Base-by-base conservation (phyloP, 2,113 vertebrate genomes). In the Acinonyx jubatus region DNA sequence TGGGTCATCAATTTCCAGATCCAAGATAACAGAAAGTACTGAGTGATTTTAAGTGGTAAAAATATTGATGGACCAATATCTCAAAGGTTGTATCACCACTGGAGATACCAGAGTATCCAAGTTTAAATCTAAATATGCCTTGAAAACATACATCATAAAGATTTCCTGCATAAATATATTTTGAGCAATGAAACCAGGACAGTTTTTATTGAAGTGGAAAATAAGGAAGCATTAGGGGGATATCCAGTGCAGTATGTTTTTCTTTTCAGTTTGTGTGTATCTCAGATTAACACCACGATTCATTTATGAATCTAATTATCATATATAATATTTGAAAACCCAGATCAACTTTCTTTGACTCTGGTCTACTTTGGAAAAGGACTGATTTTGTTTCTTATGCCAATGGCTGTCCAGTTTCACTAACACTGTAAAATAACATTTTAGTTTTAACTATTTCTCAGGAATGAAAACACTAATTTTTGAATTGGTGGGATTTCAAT, bases 371-470 rank as follows among this genome's bases (percentile, higher is more conserved):
- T 65, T 83, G 38, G 41, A 65, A 95, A 96, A 82, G 33, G 15
- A 68, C 18, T 95, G 23, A 69, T 84, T 96, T 89, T 55, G 29
- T 79, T 96, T 96, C 45, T 94, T 66, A 31, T 48, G 48, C 55
- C 10, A 97, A 65, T 3, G 74, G 12, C 21, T 76, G 13, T 65
- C 6, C 18, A 90, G n/a, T 65, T 92, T 69, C n/a, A 92, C 36
- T 45, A 78, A 31, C 55, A 69, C 11, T 80, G 15, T 41, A 95
- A 79, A 87, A 69, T 65, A 61, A 1, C 45, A 81, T 38, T 94
- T 73, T 73, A 79, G 9, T 88, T 96, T 82, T 10, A 95, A 36
- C 31, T 91, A 29, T n/a, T 94, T 94, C 86, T 82, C 27, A 85
- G 27, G 19, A 93, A 68, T 80, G 15, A 91, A 90, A 93, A 86